phyloP scores from a whole-genome alignment of 2,888 invertebrate genomes.

The Thalpophila matura region DNA sequence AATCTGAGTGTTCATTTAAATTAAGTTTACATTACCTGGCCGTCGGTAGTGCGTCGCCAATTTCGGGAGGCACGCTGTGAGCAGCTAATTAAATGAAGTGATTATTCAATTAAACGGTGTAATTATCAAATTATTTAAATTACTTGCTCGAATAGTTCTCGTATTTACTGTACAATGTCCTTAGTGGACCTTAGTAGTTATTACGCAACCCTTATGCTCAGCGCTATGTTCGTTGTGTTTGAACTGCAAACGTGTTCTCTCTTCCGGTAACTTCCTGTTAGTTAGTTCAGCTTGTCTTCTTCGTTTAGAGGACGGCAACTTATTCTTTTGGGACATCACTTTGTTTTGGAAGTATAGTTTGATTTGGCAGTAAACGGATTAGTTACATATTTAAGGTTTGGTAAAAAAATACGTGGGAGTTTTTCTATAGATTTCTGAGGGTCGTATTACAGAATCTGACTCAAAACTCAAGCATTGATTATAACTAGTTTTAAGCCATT shows the following conservation, averaged over 20 bases:
- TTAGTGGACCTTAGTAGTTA: constrained; percentile 51
- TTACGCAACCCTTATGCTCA: constrained; percentile 43
- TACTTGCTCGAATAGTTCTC: constrained; percentile 45
- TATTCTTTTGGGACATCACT: constrained; percentile 34
- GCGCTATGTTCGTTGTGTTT: constrained; percentile 19
- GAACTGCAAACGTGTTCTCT: constrained; percentile 40
- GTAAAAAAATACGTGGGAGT: too few relatives aligned
- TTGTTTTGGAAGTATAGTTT: constrained; percentile 23
- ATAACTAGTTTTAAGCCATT: too few relatives aligned
- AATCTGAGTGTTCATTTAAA: background rate
- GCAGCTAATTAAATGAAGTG: background rate
- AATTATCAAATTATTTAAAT: constrained; percentile 55
- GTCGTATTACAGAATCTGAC: too few relatives aligned
- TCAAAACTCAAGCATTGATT: too few relatives aligned
- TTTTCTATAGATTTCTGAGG: too few relatives aligned
- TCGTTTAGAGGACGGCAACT: constrained; percentile 49
- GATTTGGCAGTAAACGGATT: background rate
- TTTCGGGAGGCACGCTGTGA: background rate
- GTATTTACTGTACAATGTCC: constrained; percentile 51
- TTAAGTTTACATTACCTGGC: background rate
- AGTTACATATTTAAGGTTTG: background rate
- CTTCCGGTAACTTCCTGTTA: constrained; percentile 63
- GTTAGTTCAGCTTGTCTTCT: constrained; percentile 64
- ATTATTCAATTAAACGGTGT: constrained; percentile 28
- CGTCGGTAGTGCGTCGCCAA: background rate